A percentile compares a stretch with the other conserved stretches of the same genome.
These are phyloP conservation scores for Phrynocephalus guinanensis DNA, from an alignment of 2,797 vertebrate genomes.

Conservation along the genomic window DNA sequence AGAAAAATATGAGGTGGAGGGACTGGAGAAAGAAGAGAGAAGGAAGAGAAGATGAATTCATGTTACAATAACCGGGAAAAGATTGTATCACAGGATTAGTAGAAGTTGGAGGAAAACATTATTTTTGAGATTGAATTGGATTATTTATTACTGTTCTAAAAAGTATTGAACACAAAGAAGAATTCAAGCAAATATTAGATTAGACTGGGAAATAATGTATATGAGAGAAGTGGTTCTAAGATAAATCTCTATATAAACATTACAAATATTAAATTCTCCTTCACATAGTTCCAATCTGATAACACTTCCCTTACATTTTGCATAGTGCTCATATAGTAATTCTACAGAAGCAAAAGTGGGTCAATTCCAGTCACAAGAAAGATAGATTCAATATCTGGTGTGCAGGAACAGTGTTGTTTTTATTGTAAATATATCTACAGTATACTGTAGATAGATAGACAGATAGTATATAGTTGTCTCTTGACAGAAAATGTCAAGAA, in stretches of 20 bases:
- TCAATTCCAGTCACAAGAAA: constrained; percentile 37
- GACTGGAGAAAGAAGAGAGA: constrained; percentile 70
- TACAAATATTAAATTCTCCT: constrained; percentile 80
- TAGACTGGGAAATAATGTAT: constrained; percentile 76
- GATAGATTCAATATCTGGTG: background rate
- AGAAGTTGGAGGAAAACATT: constrained; percentile 79
- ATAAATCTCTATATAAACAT: constrained; percentile 81
- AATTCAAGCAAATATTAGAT: constrained; percentile 79
- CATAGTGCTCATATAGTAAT: constrained; percentile 64
- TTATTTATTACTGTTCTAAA: constrained; percentile 81
- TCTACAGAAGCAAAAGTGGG: constrained; percentile 53
- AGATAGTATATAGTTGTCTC: background rate
- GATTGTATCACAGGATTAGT: constrained; percentile 77
- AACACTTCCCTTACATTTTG: constrained; percentile 71
- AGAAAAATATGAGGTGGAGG: constrained; percentile 51
- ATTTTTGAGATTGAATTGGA: constrained; percentile 81
- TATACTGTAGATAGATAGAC: too few species aligned
- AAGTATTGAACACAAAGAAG: constrained; percentile 77
- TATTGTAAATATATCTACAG: background rate
- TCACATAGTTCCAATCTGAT: constrained; percentile 71
- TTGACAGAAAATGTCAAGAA: background rate
- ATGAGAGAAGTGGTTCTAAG: constrained; percentile 71
- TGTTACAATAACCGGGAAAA: constrained; percentile 73
- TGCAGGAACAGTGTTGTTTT: constrained; percentile 4
- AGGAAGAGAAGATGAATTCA: constrained; percentile 75